These are phyloP conservation scores for Agrilus planipennis DNA, from an alignment of 1,140 invertebrate genomes.

Conservation along the genomic window DNA sequence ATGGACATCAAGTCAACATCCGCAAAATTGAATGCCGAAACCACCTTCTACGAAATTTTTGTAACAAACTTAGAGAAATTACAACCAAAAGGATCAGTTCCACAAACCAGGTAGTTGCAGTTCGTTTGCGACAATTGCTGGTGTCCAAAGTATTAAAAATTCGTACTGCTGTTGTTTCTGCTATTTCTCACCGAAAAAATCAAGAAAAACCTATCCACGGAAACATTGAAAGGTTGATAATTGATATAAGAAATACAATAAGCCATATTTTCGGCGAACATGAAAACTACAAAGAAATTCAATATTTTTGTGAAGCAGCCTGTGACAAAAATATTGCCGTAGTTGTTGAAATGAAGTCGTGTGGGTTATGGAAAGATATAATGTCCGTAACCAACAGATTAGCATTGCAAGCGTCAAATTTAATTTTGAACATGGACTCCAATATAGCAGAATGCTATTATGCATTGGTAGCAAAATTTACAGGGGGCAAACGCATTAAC, in stretches of 20 bases:
- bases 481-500: slow-evolving; percentile 20
- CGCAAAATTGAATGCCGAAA: slow-evolving; percentile 8
- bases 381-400: neutral
- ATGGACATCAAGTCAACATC: slow-evolving; percentile 1
- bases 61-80: neutral
- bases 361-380: neutral
- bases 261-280: slow-evolving; percentile 11
- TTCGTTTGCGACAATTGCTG: too few relatives aligned
- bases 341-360: neutral
- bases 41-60: slow-evolving; percentile 5
- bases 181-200: too few relatives aligned
- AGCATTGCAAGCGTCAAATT: neutral
- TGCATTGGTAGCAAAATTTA: slow-evolving; percentile 16
- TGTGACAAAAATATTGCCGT: neutral
- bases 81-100: too few relatives aligned
- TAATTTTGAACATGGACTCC: slow-evolving; percentile 10
- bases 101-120: too few relatives aligned
- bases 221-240: neutral
- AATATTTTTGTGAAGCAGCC: neutral
- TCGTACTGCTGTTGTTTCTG: too few relatives aligned
- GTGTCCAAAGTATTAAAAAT: too few relatives aligned
- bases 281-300: slow-evolving; percentile 5
- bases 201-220: too few relatives aligned
- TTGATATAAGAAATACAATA: slow-evolving; percentile 4
- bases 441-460: slow-evolving; percentile 18